Percentiles rank a stretch among this genome's conserved stretches.
Conservation (phyloP, 2,888 invertebrate genomes). For the Drosophila dives region DNA sequence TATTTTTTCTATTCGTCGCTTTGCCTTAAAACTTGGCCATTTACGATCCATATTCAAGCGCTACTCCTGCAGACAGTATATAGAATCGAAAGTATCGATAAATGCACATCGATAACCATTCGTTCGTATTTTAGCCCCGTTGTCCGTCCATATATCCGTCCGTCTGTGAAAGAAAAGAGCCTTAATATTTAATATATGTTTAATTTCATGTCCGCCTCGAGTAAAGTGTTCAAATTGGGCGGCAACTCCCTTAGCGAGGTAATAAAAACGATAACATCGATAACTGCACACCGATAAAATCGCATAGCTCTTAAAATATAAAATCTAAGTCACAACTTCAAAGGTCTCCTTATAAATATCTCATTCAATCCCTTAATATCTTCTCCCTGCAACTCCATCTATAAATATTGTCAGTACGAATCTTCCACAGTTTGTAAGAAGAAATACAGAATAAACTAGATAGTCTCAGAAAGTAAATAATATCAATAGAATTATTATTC, state of each 20-base stretch:
- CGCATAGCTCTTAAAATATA: no score
- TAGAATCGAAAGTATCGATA: neutral
- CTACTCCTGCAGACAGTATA: rapidly evolving
- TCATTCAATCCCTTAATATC: rapidly evolving
- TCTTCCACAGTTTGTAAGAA: neutral
- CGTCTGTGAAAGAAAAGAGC: no score
- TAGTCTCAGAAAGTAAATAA: rapidly evolving
- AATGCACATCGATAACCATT: neutral
- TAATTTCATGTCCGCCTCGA: neutral
- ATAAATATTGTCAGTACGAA: neutral
- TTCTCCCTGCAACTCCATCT: no score
- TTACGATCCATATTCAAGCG: neutral
- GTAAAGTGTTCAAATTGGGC: rapidly evolving
- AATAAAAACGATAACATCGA: neutral
- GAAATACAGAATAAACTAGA: neutral
- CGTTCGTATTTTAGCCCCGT: no score
- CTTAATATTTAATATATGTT: no score
- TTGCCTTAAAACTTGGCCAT: neutral
- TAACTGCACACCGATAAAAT: neutral
- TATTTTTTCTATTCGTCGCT: no score
- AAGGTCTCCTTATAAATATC: rapidly evolving
- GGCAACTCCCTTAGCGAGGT: rapidly evolving
- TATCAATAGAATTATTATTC: neutral
- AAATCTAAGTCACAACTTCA: no score
- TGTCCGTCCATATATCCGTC: no score